Base-by-base conservation (phyloP, 2,113 vertebrate genomes). In the Gopherus flavomarginatus region DNA sequence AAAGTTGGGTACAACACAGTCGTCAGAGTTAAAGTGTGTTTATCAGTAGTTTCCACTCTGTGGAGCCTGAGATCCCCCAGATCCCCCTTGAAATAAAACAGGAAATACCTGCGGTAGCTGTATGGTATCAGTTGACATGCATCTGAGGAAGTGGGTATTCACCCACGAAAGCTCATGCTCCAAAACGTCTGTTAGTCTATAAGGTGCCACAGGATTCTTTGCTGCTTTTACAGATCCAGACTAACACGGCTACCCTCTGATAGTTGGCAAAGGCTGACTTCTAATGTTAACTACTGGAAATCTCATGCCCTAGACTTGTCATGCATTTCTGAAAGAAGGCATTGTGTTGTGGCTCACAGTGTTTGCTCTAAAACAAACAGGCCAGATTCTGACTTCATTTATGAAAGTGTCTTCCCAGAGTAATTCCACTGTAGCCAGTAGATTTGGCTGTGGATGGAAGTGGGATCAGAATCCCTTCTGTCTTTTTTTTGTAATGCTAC, bases 371-470 rank as follows among this genome's bases (percentile, higher is more conserved):
- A 75, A 80, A 0, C 17, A 52, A 35, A 81, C 44, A 7, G n/a
- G 10, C 27, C 42, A 11, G 77, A 10, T 31, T 38, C 69, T 81
- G 53, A 54, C 59, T 35, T 31, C 0, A 53, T 4, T 11, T 22
- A 21, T 6, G 1, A 52, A 54, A 35, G 22, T 49, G 29, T 87
- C 56, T 17, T 27, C 82, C 47, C 35, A 65, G 65, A 85, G 88
- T 49, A 83, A 49, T 83, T 83, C 21, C 83, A 11, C 5, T 8
- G 29, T 85, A 80, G 31, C 22, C 42, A 7, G 24, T 78, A 5
- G 4, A 0, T 26, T 85, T 47, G 11, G 2, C 21, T 24, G 59
- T 44, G 42, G 21, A 81, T 57, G 1, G 0, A 7, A 10, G n/a
- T 29, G 53, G 29, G 62, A 78, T 93, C 81, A 83, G 26, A 81